Evolutionary conservation across 2,113 vertebrate species (phyloP).

Genomic region (Ophthalmolycus amberensis): DNA sequence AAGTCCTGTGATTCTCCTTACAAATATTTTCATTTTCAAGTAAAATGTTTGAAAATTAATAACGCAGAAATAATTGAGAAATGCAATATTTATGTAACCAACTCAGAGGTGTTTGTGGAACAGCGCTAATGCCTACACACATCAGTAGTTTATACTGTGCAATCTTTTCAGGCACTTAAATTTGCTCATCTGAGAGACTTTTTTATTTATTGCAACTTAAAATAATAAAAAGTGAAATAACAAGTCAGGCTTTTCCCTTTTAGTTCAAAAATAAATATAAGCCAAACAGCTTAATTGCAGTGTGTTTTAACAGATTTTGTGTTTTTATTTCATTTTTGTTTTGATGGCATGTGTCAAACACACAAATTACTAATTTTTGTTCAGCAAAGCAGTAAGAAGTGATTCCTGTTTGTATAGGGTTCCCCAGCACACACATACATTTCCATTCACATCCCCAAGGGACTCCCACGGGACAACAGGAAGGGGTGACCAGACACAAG

Average conservation of each 20-base stretch:
- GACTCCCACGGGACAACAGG: conserved; percentile 66
- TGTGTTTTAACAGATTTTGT: conserved; percentile 46
- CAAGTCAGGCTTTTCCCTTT: conserved; percentile 50
- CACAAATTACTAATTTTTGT: conserved; percentile 42
- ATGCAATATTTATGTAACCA: conserved; percentile 71
- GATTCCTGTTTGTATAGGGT: conserved; percentile 41
- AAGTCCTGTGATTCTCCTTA: conserved; percentile 42
- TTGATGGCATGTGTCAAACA: conserved; percentile 47
- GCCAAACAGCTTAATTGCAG: conserved; percentile 54
- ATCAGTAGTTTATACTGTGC: conserved; percentile 45
- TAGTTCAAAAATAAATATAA: conserved; percentile 70
- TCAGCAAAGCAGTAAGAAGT: conserved; percentile 41
- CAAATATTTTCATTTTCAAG: conserved; percentile 69
- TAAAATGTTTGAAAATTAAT: conserved; percentile 62
- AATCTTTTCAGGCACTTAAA: conserved; percentile 56
- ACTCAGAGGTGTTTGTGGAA: conserved; percentile 61
- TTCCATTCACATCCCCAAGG: conserved; percentile 41
- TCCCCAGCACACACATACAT: conserved; percentile 17
- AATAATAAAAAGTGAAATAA: conserved; percentile 59
- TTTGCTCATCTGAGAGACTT: conserved; percentile 55
- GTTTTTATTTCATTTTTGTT: conserved; percentile 46
- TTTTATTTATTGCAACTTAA: conserved; percentile 66
- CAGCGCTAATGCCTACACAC: conserved; percentile 41
- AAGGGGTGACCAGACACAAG: conserved; percentile 70
- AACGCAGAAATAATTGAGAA: conserved; percentile 65